Evolutionary conservation across 2,888 invertebrate genomes (phyloP), one percentile per base, ranked within the genome.

Genomic region (Pinctada fucata): DNA sequence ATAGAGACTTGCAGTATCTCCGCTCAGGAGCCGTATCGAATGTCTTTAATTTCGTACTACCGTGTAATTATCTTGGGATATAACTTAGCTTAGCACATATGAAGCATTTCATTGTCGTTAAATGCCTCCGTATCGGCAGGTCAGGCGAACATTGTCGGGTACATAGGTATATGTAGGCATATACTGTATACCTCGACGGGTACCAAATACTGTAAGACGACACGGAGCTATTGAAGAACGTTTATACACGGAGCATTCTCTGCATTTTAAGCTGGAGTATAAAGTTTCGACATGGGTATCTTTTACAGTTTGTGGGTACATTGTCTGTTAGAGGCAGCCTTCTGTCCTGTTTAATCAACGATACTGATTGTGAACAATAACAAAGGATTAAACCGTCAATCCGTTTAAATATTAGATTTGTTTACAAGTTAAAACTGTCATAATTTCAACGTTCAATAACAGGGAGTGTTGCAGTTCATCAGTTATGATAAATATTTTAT

Each of bases 351-450:
- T 58, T 58, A 58, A 58, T 58, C 58, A 58, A 58, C 58, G 58
- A 13, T 13, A 58, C 58, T 58, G 58, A 58, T 10, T 58, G 6
- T 58, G 13, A 58, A 58, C 58, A 58, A 6, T 58, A 58, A 58
- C 58, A 58, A 58, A 10, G 58, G 58, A 58, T 58, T 58, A 10
- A 58, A 13, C 58, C 6, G 58, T 58, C 58, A 58, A 58, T 58
- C 58, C 58, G 58, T 58, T 58, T 58, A 58, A 13, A 58, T 58
- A 58, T 58, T 58, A 58, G 58, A 58, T 58, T 58, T 58, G 58
- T 58, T 58, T 58, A 58, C 8, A 58, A 58, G 6, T 13, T 58
- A 31, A 13, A 58, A 58, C 13, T 58, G 58, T 58, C 58, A 58
- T 58, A 58, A 10, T 58, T 58, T 58, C 58, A 13, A 13, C 13